Percentiles rank a stretch among this genome's conserved stretches.
Evolutionary conservation across 2,113 vertebrate species (phyloP).

Genomic region (Leptobrachium leishanense): DNA sequence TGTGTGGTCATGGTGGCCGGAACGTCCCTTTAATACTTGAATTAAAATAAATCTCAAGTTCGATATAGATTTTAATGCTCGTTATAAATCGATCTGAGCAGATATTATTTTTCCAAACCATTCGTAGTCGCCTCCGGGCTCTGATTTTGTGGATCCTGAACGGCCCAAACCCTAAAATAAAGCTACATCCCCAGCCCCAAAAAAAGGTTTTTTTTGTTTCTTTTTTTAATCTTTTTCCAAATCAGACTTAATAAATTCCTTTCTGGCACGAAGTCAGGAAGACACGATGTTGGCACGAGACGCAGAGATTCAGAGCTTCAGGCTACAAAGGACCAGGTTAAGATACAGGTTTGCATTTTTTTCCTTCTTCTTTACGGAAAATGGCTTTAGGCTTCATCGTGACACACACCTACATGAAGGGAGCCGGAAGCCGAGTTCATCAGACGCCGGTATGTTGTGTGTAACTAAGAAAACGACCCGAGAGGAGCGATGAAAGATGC

Average conservation of each 20-base stretch:
- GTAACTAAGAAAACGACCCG: constrained; percentile 18
- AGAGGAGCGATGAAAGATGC: constrained; percentile 23
- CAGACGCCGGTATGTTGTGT: not conserved
- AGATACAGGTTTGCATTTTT: constrained; percentile 1
- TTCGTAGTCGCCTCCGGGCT: no score
- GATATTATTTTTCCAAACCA: no score
- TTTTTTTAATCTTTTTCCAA: not conserved
- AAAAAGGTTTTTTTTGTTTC: not conserved
- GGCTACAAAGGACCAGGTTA: constrained; percentile 24
- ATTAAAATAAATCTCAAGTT: no score
- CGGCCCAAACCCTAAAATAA: no score
- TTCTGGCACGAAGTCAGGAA: not conserved
- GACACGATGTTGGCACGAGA: constrained; percentile 21
- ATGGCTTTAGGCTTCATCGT: constrained; percentile 19
- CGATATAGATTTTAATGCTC: no score
- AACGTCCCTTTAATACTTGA: no score
- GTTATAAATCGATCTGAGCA: no score
- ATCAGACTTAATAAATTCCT: constrained; percentile 18
- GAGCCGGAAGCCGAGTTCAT: not conserved
- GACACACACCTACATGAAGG: constrained; percentile 1
- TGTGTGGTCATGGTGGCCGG: no score
- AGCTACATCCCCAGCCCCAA: not conserved
- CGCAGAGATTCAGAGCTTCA: not conserved
- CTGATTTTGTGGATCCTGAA: no score
- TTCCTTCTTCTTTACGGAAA: not conserved